Base-by-base conservation (phyloP, 2,797 vertebrate genomes). In the Acipenser ruthenus region DNA sequence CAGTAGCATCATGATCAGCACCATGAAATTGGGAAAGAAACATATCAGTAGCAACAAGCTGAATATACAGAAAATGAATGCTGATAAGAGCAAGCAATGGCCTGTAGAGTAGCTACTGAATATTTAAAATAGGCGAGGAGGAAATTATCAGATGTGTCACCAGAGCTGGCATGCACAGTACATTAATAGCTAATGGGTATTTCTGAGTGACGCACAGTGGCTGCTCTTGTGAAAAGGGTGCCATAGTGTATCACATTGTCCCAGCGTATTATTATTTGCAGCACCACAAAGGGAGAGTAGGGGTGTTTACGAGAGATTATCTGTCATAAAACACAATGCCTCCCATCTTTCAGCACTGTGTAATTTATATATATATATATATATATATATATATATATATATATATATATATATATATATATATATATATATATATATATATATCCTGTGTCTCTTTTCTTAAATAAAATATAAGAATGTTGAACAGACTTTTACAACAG, bases 381-480 rank as follows among this genome's bases (percentile, higher is more conserved):
- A n/a, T n/a, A n/a, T 18, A 18, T 18, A 18, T 18, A 18, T 73
- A 71, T 71, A 70, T 37, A 37, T 69, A 69, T 77, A n/a, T n/a
- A n/a, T n/a, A n/a, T n/a, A n/a, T n/a, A n/a, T n/a, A n/a, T n/a
- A n/a, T n/a, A n/a, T n/a, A n/a, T n/a, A n/a, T n/a, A n/a, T n/a
- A n/a, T n/a, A n/a, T n/a, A n/a, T n/a, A n/a, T n/a, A n/a, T 18
- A 18, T 18, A 18, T 18, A 18, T 73, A 71, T 71, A 70, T 37
- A 37, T 69, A 69, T 77, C 65, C 69, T 52, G 8, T 65, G 67
- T 73, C 71, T 53, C 62, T 53, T 59, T 50, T 68, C 62, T 60
- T 78, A 71, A 78, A 79, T 81, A 74, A 81, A 75, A 74, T 58
- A 78, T 77, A 62, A 75, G 60, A 23, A 58, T 52, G 59, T 50